These are phyloP conservation scores for Cebus imitator DNA, from an alignment of 2,113 vertebrate genomes.

Conservation along the genomic window DNA sequence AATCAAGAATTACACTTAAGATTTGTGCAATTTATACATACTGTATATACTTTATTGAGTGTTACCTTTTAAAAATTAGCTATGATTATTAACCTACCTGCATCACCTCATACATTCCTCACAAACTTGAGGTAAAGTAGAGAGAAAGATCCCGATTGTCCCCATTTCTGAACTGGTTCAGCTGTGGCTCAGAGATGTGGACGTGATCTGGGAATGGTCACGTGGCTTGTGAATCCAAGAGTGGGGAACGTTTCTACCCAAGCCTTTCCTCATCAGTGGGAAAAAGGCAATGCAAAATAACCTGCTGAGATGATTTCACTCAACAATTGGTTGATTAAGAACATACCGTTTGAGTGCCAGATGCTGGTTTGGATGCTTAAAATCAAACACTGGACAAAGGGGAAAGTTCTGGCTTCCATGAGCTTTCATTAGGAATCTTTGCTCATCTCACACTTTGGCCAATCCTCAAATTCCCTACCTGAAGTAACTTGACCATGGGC, in stretches of 20 bases:
- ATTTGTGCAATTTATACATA: not conserved
- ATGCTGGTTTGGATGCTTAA: not conserved
- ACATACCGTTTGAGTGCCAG: not conserved
- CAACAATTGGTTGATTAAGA: not conserved
- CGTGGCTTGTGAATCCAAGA: not conserved
- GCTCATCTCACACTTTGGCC: not conserved
- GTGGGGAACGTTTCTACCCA: not conserved
- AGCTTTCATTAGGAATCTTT: not conserved
- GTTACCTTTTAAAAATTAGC: not conserved
- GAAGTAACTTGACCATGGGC: not conserved
- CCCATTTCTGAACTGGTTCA: not conserved
- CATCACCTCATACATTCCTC: not conserved
- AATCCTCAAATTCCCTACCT: not conserved
- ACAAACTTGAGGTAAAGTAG: not conserved
- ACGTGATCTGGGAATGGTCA: no score
- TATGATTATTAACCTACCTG: no score
- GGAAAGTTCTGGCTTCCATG: not conserved
- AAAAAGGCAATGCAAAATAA: not conserved
- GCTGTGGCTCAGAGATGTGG: not conserved
- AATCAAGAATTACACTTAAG: not conserved
- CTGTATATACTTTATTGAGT: not conserved
- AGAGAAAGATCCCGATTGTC: not conserved
- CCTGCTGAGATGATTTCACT: not conserved
- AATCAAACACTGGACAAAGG: not conserved
- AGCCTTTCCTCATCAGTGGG: not conserved